Base-by-base conservation (phyloP, 2,113 vertebrate genomes). In the Ctenodactylus gundi region DNA sequence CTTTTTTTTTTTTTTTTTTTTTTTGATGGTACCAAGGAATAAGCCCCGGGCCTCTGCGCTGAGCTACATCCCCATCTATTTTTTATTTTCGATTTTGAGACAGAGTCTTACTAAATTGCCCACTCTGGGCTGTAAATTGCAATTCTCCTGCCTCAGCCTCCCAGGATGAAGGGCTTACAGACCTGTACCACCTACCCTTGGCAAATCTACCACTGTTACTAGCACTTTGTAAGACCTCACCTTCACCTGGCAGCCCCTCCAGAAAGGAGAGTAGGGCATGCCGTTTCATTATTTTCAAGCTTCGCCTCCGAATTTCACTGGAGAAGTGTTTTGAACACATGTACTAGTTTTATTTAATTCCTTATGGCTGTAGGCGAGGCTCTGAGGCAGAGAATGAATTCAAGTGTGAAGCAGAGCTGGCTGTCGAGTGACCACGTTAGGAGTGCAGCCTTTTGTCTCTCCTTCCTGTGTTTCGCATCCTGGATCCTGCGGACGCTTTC, bases 121-220 rank as follows among this genome's bases (percentile, higher is more conserved):
- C n/a, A n/a, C n/a, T n/a, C n/a, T n/a, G n/a, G n/a, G n/a, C n/a
- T n/a, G n/a, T n/a, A n/a, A n/a, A n/a, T n/a, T n/a, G n/a, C n/a
- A n/a, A n/a, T n/a, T n/a, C n/a, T n/a, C n/a, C n/a, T n/a, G n/a
- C n/a, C n/a, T n/a, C n/a, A n/a, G n/a, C n/a, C n/a, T n/a, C n/a
- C n/a, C n/a, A n/a, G n/a, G n/a, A n/a, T n/a, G n/a, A n/a, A n/a
- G n/a, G n/a, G n/a, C n/a, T n/a, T n/a, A n/a, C n/a, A n/a, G n/a
- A n/a, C n/a, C n/a, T n/a, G n/a, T n/a, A n/a, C n/a, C n/a, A n/a
- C n/a, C n/a, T n/a, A n/a, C n/a, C n/a, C n/a, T n/a, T n/a, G n/a
- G n/a, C n/a, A n/a, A n/a, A n/a, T n/a, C n/a, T 93, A 18, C 58
- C n/a, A 34, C n/a, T 95, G 91, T 91, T 64, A 76, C 60, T 3